Evolutionary conservation across 2,888 invertebrate species (phyloP), one percentile per base, ranked within the genome.

Genomic region (Rotaria sp.): DNA sequence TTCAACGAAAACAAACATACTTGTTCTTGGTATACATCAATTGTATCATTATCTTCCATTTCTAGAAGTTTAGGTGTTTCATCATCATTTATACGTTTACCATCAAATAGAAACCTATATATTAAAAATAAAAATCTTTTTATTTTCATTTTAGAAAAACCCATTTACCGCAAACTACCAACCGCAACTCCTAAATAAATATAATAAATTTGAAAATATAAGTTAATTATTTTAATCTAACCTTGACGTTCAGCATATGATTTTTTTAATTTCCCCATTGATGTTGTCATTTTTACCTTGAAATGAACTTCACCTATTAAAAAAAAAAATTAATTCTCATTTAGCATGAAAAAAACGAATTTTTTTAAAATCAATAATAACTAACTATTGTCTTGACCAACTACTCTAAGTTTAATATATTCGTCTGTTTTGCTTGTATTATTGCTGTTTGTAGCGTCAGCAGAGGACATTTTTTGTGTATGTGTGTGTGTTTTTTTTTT

Each of bases 31-130:
- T 93, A 94, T 45, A 94, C 94, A 90, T 94, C 94, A 88, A 94
- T 94, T 50, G 94, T 94, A 89, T 94, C 94, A 88, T 94, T 94
- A 88, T 94, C 93, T 88, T 94, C 93, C 94, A 94, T 94, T 52
- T 88, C 89, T 57, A 88, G 87, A 92, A 93, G 92, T 90, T 94
- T 94, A 88, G 94, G 94, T 87, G 94, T 94, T 90, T 94, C 94
- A 87, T 94, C 94, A 90, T 94, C 94, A 88, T 93, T 94, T 88
- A 94, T 94, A 89, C 94, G 91, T 88, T 93, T 92, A 48, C 94
- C 94, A 91, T 94, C 94, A 90, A 94, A 94, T 13, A 94, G 92
- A 92, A 94, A 94, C 90, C 94, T 92, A 85, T 94, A 92, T 84
- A 50, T 7, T 24, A 52, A 24, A 1, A 15, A 15, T 24, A 52